These are phyloP conservation scores for Scaptomyza parva DNA, from an alignment of 2,888 invertebrate species.

Conservation along the genomic window DNA sequence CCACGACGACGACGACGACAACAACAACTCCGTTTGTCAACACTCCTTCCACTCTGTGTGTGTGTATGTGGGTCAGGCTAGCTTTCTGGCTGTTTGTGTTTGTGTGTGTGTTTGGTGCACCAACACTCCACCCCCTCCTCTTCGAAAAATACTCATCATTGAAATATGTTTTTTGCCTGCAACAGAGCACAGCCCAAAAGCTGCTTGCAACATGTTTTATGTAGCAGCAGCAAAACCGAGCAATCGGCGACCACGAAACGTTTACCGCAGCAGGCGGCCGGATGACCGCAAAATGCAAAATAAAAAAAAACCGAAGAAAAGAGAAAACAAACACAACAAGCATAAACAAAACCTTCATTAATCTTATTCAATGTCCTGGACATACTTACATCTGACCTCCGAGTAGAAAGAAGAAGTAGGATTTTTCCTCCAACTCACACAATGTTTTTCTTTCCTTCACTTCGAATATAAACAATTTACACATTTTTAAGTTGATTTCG, in stretches of 20 bases:
- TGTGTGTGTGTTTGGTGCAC: constrained; percentile 50
- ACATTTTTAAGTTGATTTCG: constrained; percentile 75
- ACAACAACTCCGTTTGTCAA: constrained; percentile 16
- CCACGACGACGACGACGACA: constrained; percentile 5
- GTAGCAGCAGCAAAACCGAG: constrained; percentile 26
- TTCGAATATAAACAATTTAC: constrained; percentile 75
- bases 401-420: constrained; percentile 20
- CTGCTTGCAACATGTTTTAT: constrained; percentile 31
- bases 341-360: constrained; percentile 76
- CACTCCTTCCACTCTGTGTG: constrained; percentile 15
- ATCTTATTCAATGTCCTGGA: constrained; percentile 78
- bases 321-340: too few species aligned
- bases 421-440: constrained; percentile 23
- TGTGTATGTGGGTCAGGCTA: constrained; percentile 61
- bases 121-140: constrained; percentile 14
- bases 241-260: constrained; percentile 39
- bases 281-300: constrained; percentile 42
- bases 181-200: constrained; percentile 34
- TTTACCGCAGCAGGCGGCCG: constrained; percentile 68
- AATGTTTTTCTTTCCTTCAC: constrained; percentile 33
- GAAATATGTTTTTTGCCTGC: constrained; percentile 65
- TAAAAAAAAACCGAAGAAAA: constrained; percentile 48
- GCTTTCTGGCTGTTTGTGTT: constrained; percentile 37
- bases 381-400: constrained; percentile 68
- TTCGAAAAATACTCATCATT: constrained; percentile 54